Conservation (phyloP, 35 echinoderm and acorn worm species). For the Eucidaris tribuloides region DNA sequence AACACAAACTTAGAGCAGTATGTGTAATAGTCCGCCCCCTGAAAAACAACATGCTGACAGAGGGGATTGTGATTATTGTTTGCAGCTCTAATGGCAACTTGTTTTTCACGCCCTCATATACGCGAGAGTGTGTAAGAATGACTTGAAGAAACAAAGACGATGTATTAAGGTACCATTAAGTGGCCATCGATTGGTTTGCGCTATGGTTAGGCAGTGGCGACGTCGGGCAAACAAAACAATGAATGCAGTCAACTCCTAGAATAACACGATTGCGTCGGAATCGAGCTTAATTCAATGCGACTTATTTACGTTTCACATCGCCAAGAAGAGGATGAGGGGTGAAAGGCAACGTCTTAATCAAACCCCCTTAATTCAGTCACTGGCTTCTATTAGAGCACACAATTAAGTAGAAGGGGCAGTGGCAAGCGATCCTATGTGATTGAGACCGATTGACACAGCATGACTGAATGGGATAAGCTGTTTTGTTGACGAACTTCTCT, state of each 20-base stretch:
- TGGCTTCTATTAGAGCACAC: no score
- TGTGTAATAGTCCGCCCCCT: no score
- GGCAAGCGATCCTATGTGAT: no score
- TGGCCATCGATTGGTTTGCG: neutral
- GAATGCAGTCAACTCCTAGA: neutral
- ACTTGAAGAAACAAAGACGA: slow-evolving; percentile 7
- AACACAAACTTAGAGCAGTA: neutral
- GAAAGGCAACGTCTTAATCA: neutral
- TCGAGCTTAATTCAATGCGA: neutral
- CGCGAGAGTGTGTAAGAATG: neutral
- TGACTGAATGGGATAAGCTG: no score
- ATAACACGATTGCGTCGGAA: slow-evolving; percentile 19
- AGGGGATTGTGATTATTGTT: slow-evolving; percentile 19
- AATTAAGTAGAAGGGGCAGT: no score
- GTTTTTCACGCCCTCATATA: slow-evolving; percentile 34
- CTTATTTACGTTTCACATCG: slow-evolving; percentile 11
- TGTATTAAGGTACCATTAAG: neutral
- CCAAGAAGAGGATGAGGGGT: neutral
- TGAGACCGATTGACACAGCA: no score
- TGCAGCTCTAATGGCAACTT: slow-evolving; percentile 18
- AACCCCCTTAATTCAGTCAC: no score
- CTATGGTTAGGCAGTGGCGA: neutral
- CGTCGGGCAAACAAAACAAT: neutral
- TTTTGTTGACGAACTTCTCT: no score
- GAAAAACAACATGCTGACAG: neutral